phyloP scores from a whole-genome alignment of 2,888 invertebrate genomes.

The Petrolisthes manimaculis region DNA sequence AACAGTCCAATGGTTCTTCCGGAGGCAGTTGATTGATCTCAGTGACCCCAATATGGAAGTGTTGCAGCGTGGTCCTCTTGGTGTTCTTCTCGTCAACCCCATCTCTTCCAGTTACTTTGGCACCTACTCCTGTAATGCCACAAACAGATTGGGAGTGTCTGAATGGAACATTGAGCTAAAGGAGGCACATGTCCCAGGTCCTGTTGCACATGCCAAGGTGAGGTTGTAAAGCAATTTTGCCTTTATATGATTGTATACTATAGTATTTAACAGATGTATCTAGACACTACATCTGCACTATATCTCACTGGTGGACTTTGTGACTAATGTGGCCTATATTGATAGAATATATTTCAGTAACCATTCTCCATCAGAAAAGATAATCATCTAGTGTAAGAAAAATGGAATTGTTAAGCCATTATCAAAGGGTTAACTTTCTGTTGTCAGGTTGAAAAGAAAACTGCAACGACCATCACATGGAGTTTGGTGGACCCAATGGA shows the following conservation, averaged over 20 bases:
- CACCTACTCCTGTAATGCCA: conserved; percentile 84
- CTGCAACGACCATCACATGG: conserved; percentile 79
- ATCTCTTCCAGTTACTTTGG: conserved; percentile 77
- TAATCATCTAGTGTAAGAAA: too few relatives aligned
- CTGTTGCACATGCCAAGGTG: conserved; percentile 78
- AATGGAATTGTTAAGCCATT: too few relatives aligned
- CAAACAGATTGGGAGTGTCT: conserved; percentile 80
- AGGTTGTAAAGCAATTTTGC: not conserved
- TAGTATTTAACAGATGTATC: too few relatives aligned
- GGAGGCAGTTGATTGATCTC: conserved; percentile 54
- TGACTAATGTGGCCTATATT: too few relatives aligned
- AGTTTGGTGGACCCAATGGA: conserved; percentile 81
- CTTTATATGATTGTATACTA: too few relatives aligned
- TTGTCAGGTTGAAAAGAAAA: conserved; percentile 57
- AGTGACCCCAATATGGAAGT: conserved; percentile 54
- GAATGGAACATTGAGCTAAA: conserved; percentile 79
- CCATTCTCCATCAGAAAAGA: too few relatives aligned
- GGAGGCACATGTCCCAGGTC: conserved; percentile 80
- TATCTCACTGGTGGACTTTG: too few relatives aligned
- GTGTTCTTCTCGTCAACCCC: conserved; percentile 75
- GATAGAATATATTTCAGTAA: too few relatives aligned
- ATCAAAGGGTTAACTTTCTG: too few relatives aligned
- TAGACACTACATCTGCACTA: too few relatives aligned
- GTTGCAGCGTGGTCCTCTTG: conserved; percentile 46
- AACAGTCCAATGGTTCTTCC: conserved; percentile 64